A percentile compares a stretch with the other conserved stretches of the same genome.
Conservation (phyloP, 2,113 vertebrate species). For the Tachuris rubrigastra region DNA sequence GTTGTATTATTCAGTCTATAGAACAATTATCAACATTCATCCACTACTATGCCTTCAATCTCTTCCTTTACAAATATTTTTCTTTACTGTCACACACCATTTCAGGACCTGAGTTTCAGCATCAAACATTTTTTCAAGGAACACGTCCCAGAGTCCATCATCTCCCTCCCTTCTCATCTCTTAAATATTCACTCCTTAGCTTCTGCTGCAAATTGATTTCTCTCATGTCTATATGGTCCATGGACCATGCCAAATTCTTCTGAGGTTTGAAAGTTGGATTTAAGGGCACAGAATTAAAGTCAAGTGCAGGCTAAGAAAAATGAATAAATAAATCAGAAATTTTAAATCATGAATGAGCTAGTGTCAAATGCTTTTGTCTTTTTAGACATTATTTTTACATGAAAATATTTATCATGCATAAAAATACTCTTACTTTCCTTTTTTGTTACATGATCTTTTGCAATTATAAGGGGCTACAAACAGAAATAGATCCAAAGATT, state of each 20-base stretch:
- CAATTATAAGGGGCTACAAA: neutral
- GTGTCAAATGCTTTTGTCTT: neutral
- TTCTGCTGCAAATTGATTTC: conserved; percentile 36
- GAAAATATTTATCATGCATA: neutral
- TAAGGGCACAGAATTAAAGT: conserved; percentile 2
- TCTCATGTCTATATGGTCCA: conserved; percentile 12
- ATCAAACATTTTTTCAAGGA: conserved; percentile 3
- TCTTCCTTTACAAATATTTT: neutral
- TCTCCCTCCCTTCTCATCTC: neutral
- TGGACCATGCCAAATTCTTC: conserved; percentile 33
- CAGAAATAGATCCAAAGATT: neutral
- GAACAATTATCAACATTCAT: neutral
- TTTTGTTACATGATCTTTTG: neutral
- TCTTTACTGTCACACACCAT: neutral
- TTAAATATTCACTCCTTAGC: neutral
- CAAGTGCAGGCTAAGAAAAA: neutral
- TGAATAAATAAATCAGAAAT: neutral
- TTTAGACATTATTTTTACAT: neutral
- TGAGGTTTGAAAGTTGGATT: conserved; percentile 24
- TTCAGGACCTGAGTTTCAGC: neutral
- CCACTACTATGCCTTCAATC: neutral
- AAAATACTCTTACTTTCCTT: neutral
- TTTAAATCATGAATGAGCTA: neutral
- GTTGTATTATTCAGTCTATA: neutral
- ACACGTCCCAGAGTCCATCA: neutral